Percentiles rank a stretch among this genome's conserved stretches.
phyloP scores from a whole-genome alignment of 1,140 invertebrate species.

The Campodea augens region DNA sequence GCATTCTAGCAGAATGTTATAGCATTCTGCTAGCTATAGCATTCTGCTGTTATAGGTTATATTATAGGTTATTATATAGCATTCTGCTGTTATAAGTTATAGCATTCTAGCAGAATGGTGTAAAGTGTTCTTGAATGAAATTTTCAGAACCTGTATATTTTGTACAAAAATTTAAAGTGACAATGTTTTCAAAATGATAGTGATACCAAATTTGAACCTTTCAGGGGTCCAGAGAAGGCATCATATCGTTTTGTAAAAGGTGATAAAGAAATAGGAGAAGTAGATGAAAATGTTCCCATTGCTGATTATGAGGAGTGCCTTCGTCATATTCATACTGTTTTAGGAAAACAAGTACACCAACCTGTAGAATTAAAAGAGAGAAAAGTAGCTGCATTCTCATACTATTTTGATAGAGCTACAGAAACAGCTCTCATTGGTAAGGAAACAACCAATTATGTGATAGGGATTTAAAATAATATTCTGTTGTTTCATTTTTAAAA shows the following conservation, averaged over 20 bases:
- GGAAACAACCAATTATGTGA: no score
- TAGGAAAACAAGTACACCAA: slow-evolving; percentile 32
- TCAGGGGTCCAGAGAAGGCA: slow-evolving; percentile 18
- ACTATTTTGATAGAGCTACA: slow-evolving; percentile 77
- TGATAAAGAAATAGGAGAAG: slow-evolving; percentile 14
- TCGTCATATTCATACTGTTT: slow-evolving; percentile 35
- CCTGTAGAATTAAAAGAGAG: slow-evolving; percentile 40
- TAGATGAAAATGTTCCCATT: slow-evolving; percentile 34
- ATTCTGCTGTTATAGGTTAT: not conserved
- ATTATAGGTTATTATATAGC: not conserved
- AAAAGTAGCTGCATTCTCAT: slow-evolving; percentile 68
- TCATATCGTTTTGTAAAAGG: slow-evolving; percentile 18
- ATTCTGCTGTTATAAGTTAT: not conserved
- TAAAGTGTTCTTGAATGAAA: not conserved
- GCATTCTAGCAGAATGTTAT: no score
- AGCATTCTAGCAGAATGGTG: not conserved
- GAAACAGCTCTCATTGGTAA: slow-evolving; percentile 61
- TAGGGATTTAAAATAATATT: no score
- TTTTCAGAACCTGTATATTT: not conserved
- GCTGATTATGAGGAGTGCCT: slow-evolving; percentile 37
- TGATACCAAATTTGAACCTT: slow-evolving; percentile 8
- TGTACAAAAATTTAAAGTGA: not conserved
- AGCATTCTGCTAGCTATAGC: not conserved
- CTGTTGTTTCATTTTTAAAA: no score
- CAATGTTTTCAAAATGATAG: not conserved